Evolutionary conservation across 2,113 vertebrate species (phyloP), one percentile per base, ranked within the genome.

Genomic region (Leptobrachium leishanense): DNA sequence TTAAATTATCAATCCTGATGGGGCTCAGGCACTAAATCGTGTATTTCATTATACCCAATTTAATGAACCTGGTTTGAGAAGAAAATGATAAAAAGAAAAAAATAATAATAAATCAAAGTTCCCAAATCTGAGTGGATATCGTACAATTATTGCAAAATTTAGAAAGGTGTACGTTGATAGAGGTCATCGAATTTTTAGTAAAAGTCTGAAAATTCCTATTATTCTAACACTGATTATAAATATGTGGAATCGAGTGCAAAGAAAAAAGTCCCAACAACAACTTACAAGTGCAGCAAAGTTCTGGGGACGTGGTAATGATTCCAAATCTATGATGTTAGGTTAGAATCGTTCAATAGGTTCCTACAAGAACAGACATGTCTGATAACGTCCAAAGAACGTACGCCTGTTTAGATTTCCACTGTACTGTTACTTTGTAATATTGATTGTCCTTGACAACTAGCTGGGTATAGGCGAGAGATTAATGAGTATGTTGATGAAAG

Each of bases 401-500:
- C 82, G 66, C 31, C 74, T 75, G 81, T 70, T 59, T 72, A 65
- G 85, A 84, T 68, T 79, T 81, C 13, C 55, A 11, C 55, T 59
- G 55, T 59, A 59, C 55, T 83, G 10, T 68, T 31, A 72, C 86
- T 82, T 79, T 84, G 75, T 71, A 86, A 85, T 80, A 66, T 79
- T 68, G 65, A 74, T 11, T 43, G 74, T 72, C 82, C 84, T 80
- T 83, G 73, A 81, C 62, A 76, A 66, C 57, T 85, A 55, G 55
- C 72, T 70, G 85, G 69, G 82, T 65, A 79, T n/a, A 75, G 74
- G 3, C 43, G 53, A 81, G 81, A 77, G 79, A 3, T 39, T 87
- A 75, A 82, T 77, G 64, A 80, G 13, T 59, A 74, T 67, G 20
- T 66, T 81, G 55, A 55, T 81, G 62, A 41, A 74, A 65, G 54